Evolutionary conservation across 2,888 invertebrate genomes (phyloP), one percentile per base, ranked within the genome.

Genomic region (Trachelus troglodyta): DNA sequence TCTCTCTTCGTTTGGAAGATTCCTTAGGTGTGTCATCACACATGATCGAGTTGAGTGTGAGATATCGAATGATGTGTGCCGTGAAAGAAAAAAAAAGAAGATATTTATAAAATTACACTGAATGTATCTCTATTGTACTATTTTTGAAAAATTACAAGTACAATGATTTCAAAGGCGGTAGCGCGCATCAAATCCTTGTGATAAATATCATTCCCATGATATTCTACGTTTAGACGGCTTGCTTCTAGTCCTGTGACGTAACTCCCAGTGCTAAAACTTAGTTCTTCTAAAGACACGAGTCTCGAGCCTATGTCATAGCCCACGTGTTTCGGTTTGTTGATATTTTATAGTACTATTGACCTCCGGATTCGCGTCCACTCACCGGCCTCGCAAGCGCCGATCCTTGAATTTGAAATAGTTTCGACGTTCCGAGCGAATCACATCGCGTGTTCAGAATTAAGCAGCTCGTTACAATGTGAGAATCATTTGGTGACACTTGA

Each of bases 321-420:
- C 78, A 71, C 75, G 73, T 73, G 78, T 75, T 75, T 34, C 56
- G 75, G 75, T 81, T 81, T 77, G 75, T 76, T 81, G 69, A 79
- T 77, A 76, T 56, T 77, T 81, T 78, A 78, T 81, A 78, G 79
- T 81, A 79, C 76, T 79, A 77, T 78, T 81, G 74, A 75, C 77
- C 77, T 74, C 33, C 34, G 40, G 15, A 73, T 75, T 71, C 34
- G 75, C 77, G 40, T 75, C 69, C 40, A 56, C 68, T 37, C 56
- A 82, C 81, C 74, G 31, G 71, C 31, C 31, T 23, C 56, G 56
- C 56, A 56, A 9, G 71, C 77, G 69, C 74, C 31, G 80, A 84
- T 85, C 87, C 85, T 87, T 87, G 87, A 88, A 88, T 87, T 85
- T 76, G 80, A 85, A 89, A 85, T 88, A 83, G 84, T 87, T 82